These are phyloP conservation scores for Bubalus kerabau DNA, from an alignment of 2,113 vertebrate genomes.

Conservation along the genomic window DNA sequence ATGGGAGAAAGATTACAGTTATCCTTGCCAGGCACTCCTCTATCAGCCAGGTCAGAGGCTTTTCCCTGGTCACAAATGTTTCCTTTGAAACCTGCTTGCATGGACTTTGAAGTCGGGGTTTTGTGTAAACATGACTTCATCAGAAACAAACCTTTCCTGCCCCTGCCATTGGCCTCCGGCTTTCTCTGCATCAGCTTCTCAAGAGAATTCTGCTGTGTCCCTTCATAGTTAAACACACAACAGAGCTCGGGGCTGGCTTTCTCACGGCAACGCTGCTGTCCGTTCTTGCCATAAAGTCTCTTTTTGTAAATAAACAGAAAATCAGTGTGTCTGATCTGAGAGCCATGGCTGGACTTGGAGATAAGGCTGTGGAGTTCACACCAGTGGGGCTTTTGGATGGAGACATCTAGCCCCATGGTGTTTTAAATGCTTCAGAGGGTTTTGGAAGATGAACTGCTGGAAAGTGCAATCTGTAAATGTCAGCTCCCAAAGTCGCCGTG, in stretches of 20 bases:
- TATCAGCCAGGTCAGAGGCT: not conserved
- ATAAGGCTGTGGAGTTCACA: not conserved
- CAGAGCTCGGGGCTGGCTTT: not conserved
- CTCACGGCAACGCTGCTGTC: not conserved
- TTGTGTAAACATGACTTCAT: not conserved
- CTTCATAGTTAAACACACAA: not conserved
- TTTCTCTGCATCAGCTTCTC: not conserved
- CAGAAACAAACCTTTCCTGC: not conserved
- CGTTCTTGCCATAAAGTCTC: not conserved
- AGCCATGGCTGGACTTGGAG: not conserved
- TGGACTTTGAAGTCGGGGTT: not conserved
- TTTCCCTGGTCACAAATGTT: not conserved
- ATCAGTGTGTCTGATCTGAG: not conserved
- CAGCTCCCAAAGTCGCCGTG: fast-evolving
- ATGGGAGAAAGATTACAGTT: not conserved
- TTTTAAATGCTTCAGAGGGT: not conserved
- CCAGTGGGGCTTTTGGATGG: not conserved
- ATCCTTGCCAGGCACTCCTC: not conserved
- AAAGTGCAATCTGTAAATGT: not conserved
- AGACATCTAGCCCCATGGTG: not conserved
- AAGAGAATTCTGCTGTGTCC: not conserved
- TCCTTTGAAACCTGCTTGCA: not conserved
- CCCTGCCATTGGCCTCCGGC: not conserved
- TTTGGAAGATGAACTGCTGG: not conserved
- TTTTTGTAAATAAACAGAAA: not conserved